Conservation (phyloP, 2,113 vertebrate species). For the Stegostoma tigrinum region DNA sequence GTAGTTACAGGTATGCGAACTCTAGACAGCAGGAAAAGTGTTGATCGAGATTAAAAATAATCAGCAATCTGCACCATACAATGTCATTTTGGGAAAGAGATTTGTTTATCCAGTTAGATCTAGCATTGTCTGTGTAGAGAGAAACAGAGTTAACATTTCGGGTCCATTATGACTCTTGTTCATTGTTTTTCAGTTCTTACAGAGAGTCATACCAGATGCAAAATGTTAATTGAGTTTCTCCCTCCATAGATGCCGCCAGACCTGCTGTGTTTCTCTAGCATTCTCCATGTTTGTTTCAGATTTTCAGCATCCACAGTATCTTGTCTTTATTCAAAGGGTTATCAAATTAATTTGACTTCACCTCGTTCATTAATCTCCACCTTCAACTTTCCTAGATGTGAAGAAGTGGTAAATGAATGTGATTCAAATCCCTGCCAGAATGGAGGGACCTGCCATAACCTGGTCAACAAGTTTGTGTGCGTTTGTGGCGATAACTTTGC, state of each 20-base stretch:
- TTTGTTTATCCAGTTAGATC: neutral
- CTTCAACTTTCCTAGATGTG: conserved; percentile 64
- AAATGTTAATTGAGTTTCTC: too few species aligned
- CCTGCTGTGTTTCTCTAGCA: too few species aligned
- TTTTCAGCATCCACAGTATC: too few species aligned
- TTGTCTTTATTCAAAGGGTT: too few species aligned
- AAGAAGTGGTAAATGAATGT: conserved; percentile 70
- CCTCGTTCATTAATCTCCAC: conserved; percentile 30
- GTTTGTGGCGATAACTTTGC: conserved; percentile 71
- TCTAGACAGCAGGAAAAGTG: neutral
- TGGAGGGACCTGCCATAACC: conserved; percentile 73
- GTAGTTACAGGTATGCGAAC: neutral
- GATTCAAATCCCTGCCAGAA: conserved; percentile 78
- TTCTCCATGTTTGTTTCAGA: too few species aligned
- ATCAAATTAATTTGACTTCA: neutral
- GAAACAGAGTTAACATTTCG: too few species aligned
- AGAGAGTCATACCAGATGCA: too few species aligned
- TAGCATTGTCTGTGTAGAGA: too few species aligned
- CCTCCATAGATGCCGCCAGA: too few species aligned
- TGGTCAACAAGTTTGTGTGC: conserved; percentile 69
- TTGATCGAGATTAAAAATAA: neutral
- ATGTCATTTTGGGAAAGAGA: neutral
- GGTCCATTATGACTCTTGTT: too few species aligned
- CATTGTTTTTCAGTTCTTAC: too few species aligned
- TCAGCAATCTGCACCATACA: neutral